phyloP scores from a whole-genome alignment of 1,140 invertebrate species.

The Plectrocnemia conspersa region DNA sequence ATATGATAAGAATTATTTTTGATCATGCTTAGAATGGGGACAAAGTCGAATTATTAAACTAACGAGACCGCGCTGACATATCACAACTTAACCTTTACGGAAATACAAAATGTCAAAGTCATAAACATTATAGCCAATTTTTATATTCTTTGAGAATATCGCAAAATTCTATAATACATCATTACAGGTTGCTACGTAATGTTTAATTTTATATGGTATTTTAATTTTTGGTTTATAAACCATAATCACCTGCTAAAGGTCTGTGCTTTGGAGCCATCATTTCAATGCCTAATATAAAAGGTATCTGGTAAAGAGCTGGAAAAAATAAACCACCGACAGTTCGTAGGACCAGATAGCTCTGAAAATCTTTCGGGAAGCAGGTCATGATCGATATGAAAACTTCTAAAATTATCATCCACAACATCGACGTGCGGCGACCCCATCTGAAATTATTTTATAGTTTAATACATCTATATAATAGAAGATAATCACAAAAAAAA shows the following conservation, averaged over 20 bases:
- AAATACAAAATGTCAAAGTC: too few species aligned
- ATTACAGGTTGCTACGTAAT: too few species aligned
- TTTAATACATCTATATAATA: not conserved
- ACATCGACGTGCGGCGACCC: constrained; percentile 64
- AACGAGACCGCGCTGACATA: too few species aligned
- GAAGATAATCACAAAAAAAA: not conserved
- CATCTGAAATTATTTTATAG: constrained; percentile 47
- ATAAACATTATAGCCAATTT: too few species aligned
- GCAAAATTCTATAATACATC: too few species aligned
- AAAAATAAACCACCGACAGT: constrained; percentile 66
- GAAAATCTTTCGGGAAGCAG: constrained; percentile 63
- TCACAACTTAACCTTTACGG: too few species aligned
- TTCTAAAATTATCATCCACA: constrained; percentile 63
- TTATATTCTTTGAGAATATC: too few species aligned
- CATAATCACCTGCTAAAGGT: constrained; percentile 59
- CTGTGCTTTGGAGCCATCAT: constrained; percentile 63
- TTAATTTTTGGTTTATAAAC: too few species aligned
- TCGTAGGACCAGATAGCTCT: constrained; percentile 59
- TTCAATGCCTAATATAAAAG: constrained; percentile 65
- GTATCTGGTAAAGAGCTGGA: constrained; percentile 66
- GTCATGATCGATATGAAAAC: constrained; percentile 64
- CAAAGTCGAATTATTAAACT: too few species aligned
- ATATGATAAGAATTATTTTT: too few species aligned
- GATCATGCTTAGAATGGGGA: too few species aligned
- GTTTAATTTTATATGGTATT: too few species aligned